A percentile compares a stretch with the other conserved stretches of the same genome.
Conservation (phyloP, 2,797 vertebrate genomes). For the Halcyon chelicuti region DNA sequence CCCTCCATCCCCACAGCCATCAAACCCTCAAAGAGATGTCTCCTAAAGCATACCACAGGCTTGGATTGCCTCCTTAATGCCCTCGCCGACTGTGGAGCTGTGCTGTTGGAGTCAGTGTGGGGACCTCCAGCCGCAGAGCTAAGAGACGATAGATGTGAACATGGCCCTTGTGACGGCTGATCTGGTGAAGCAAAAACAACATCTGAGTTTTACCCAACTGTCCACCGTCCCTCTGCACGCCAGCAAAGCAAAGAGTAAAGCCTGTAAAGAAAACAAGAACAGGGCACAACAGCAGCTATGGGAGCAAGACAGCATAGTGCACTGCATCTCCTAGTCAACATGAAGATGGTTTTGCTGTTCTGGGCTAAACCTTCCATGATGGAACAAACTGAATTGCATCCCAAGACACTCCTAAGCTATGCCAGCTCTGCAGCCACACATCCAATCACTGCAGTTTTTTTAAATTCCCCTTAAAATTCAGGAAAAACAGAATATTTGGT, state of each 20-base stretch:
- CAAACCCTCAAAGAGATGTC: neutral
- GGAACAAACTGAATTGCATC: neutral
- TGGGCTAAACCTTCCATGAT: neutral
- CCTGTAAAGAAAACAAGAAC: neutral
- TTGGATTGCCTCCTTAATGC: slow-evolving; percentile 88
- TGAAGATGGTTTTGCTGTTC: neutral
- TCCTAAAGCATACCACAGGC: slow-evolving; percentile 81
- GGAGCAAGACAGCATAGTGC: neutral
- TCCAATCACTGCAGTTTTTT: neutral
- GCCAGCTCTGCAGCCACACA: neutral
- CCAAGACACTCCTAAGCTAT: neutral
- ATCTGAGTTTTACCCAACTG: neutral
- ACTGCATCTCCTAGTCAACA: neutral
- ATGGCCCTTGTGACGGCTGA: slow-evolving; percentile 85
- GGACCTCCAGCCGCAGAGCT: slow-evolving; percentile 77
- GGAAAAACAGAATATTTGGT: neutral
- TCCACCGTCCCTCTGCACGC: neutral
- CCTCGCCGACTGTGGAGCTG: slow-evolving; percentile 75
- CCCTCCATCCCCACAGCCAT: neutral
- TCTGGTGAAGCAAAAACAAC: slow-evolving; percentile 77
- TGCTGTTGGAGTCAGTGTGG: slow-evolving; percentile 69
- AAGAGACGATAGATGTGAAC: slow-evolving; percentile 82
- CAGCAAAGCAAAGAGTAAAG: neutral
- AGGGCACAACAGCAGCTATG: neutral
- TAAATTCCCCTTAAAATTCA: neutral